Conservation (phyloP, 2,888 invertebrate species). For the Synergus gifuensis region DNA sequence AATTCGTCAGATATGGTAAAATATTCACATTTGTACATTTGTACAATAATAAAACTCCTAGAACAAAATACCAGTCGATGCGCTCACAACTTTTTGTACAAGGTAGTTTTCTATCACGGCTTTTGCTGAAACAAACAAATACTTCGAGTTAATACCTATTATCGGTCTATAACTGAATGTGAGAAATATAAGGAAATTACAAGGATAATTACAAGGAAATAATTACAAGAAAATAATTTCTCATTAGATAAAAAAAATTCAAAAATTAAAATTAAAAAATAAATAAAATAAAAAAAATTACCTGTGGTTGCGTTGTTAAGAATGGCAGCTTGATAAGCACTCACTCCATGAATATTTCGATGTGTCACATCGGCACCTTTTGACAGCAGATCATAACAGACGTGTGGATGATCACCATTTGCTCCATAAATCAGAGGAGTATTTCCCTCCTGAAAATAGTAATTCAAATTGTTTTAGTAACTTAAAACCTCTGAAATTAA, state of each 20-base stretch:
- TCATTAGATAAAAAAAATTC: not conserved
- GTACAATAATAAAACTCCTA: slow-evolving; percentile 44
- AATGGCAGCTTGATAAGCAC: slow-evolving; percentile 90
- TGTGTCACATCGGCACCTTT: slow-evolving; percentile 90
- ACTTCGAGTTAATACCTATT: slow-evolving; percentile 13
- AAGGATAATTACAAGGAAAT: not conserved
- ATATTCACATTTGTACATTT: slow-evolving; percentile 7
- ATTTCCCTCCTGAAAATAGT: slow-evolving; percentile 85
- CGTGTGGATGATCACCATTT: slow-evolving; percentile 92
- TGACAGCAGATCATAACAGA: slow-evolving; percentile 90
- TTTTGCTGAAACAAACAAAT: slow-evolving; percentile 82
- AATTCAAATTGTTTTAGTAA: not conserved
- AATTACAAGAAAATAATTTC: not conserved
- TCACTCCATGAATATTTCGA: slow-evolving; percentile 89
- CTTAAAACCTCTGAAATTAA: not conserved
- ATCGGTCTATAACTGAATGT: slow-evolving; percentile 1
- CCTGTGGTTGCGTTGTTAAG: slow-evolving; percentile 79
- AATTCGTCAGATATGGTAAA: not conserved
- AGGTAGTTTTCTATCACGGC: slow-evolving; percentile 88
- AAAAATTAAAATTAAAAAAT: too few species aligned
- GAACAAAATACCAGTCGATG: slow-evolving; percentile 64
- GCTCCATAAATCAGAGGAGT: slow-evolving; percentile 96
- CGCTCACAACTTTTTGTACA: slow-evolving; percentile 78
- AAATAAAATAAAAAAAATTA: too few species aligned
- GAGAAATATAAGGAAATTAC: not conserved